Evolutionary conservation across 2,797 vertebrate species (phyloP), one percentile per base, ranked within the genome.

Genomic region (Sebastes vulpes): DNA sequence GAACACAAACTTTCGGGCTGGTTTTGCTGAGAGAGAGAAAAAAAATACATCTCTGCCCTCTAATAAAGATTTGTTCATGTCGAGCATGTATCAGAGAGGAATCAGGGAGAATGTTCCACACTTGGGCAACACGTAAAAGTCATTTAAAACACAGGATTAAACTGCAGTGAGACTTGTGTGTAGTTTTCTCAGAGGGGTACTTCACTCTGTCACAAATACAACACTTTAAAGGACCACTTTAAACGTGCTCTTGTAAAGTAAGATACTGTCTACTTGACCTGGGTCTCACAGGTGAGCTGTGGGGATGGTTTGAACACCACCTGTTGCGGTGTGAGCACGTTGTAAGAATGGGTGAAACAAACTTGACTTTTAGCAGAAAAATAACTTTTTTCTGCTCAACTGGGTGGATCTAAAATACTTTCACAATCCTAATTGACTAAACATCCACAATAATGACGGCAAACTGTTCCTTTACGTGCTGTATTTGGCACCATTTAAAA

Each of bases 31-130:
- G 14, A 5, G 21, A 35, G 71, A 42, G 12, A 38, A 38, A 38
- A 32, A 32, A 38, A 57, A 54, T 3, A 50, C 5, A 35, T 20
- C 3, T 58, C 25, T 60, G 61, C 20, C 35, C 0, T 57, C 8
- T 31, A 23, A 28, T 42, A 60, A 42, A 26, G 18, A 64, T 35
- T 71, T 31, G 63, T 54, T 66, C 53, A 23, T 65, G 61, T 77
- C 18, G 9, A 54, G 66, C 72, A 79, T 79, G 82, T 78, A 78
- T 86, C 76, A 82, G 75, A 85, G 63, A 88, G 70, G 81, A 85
- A 86, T 79, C 77, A 64, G 73, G 56, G 16, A 59, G 31, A 65
- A 61, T 79, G 73, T 67, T 81, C 53, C 57, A 84, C 35, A 63
- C 9, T 20, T 31, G 56, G 54, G 16, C 56, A 59, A 67, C 59